These are phyloP conservation scores for Trileptium ribeirensis DNA, from an alignment of 2,888 invertebrate genomes.

Conservation along the genomic window DNA sequence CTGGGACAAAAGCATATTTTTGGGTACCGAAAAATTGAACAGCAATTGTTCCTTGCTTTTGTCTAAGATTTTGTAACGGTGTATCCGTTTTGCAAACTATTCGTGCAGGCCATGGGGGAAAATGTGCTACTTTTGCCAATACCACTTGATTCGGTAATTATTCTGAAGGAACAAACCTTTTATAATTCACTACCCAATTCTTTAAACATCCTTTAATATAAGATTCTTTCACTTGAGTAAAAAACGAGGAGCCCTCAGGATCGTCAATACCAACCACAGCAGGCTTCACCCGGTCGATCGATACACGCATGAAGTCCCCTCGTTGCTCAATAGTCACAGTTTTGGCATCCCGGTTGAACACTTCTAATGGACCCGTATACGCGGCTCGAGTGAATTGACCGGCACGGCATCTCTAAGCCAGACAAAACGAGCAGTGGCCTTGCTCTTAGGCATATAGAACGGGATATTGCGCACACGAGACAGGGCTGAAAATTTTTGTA, in stretches of 20 bases:
- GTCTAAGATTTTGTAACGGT: neutral
- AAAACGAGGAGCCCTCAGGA: too few relatives aligned
- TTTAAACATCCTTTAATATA: too few relatives aligned
- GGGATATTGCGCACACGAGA: neutral
- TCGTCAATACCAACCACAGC: too few relatives aligned
- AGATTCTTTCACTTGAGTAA: too few relatives aligned
- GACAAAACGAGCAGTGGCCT: too few relatives aligned
- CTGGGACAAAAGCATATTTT: neutral
- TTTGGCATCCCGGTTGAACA: neutral
- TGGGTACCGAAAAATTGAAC: neutral
- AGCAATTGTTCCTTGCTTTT: neutral
- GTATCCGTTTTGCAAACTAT: neutral
- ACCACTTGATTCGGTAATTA: too few relatives aligned
- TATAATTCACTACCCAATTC: too few relatives aligned
- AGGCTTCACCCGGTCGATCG: neutral
- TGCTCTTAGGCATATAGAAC: neutral
- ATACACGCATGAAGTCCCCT: neutral
- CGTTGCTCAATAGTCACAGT: neutral
- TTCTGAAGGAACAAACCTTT: too few relatives aligned
- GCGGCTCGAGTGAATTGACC: neutral
- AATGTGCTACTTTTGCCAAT: neutral
- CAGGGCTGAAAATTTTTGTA: neutral
- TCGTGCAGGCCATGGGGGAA: neutral
- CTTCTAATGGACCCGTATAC: neutral
- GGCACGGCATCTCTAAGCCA: neutral